Percentiles rank a stretch among this genome's conserved stretches.
These are phyloP conservation scores for pig (Sus scrofa) DNA, from an alignment of 2,113 vertebrate genomes.

Conservation along the genomic window T2T-Sscrofa CM000828.6:27956501-27957000, in stretches of 20 bases:
- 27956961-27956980: background rate
- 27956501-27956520: constrained; percentile 24
- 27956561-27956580: background rate
- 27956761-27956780: background rate
- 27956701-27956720: background rate
- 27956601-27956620: background rate
- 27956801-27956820: background rate
- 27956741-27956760: background rate
- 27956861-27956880: background rate
- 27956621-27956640: background rate
- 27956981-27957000: background rate
- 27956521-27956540: constrained; percentile 1
- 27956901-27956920: background rate
- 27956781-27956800: background rate
- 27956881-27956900: background rate
- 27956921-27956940: background rate
- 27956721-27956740: background rate
- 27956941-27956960: background rate
- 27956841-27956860: background rate
- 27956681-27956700: background rate
- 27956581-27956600: background rate
- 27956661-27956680: constrained; percentile 7
- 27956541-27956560: background rate
- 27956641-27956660: background rate
- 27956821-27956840: background rate